Conservation (phyloP, 2,888 invertebrate genomes). For the Vesta saturnalis region DNA sequence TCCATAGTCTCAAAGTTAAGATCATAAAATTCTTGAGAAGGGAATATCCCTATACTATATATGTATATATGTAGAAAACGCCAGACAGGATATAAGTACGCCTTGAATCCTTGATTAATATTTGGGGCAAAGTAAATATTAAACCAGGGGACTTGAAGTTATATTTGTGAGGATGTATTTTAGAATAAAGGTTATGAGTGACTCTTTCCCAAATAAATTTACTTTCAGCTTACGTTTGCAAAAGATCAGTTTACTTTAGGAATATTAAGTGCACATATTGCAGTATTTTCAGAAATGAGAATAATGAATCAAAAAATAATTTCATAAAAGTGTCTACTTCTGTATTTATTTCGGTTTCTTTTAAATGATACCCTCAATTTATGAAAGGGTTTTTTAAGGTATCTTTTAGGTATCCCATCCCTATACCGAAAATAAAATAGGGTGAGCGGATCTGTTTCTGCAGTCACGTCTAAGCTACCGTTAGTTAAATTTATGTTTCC, state of each 20-base stretch:
- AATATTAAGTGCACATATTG: conserved; percentile 11
- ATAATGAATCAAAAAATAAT: conserved; percentile 1
- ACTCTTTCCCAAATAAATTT: conserved; percentile 10
- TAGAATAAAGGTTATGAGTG: conserved; percentile 13
- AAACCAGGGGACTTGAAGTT: conserved; percentile 7
- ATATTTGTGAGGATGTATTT: conserved; percentile 10
- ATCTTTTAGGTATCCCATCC: background rate
- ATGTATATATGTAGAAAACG: conserved; percentile 5
- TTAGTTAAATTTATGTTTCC: conserved; percentile 21
- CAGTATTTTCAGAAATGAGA: background rate
- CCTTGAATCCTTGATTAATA: conserved; percentile 10
- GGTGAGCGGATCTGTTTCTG: conserved; percentile 16
- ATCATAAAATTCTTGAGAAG: background rate
- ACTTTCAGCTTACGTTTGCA: conserved; percentile 11
- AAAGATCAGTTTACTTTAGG: conserved; percentile 5
- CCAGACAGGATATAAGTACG: background rate
- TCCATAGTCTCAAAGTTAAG: background rate
- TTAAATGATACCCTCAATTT: background rate
- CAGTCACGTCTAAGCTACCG: conserved; percentile 17
- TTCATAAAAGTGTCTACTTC: background rate
- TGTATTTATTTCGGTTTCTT: background rate
- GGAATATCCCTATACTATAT: background rate
- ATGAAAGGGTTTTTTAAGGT: background rate
- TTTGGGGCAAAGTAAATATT: conserved; percentile 9
- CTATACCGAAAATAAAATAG: conserved; percentile 18